A percentile compares a stretch with the other conserved stretches of the same genome.
Evolutionary conservation across 2,113 vertebrate genomes (phyloP).

Genomic region (Cyanoramphus novaezelandiae): DNA sequence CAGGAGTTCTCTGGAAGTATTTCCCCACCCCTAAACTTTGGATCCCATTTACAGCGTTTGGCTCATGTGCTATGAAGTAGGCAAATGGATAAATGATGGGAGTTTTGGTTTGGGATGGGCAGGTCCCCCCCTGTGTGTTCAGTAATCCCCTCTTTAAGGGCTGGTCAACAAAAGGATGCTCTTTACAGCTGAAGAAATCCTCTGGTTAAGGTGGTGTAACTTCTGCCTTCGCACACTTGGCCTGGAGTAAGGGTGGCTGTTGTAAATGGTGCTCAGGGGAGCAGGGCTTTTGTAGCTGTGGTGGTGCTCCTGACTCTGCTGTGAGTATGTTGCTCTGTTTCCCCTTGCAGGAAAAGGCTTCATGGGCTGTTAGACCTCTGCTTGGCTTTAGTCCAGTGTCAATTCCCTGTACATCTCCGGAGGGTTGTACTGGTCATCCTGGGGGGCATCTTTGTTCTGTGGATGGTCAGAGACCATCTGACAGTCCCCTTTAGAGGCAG

Average conservation of each 20-base stretch:
- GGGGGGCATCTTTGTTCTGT: not conserved
- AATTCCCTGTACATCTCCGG: rapidly evolving
- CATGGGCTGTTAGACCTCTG: not conserved
- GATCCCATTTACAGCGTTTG: not conserved
- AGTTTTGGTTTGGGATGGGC: not conserved
- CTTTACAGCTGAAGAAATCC: not conserved
- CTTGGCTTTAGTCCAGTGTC: not conserved
- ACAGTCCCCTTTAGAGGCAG: not conserved
- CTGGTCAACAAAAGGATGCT: not conserved
- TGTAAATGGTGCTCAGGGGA: not conserved
- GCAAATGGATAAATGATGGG: not conserved
- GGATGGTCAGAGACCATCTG: not conserved
- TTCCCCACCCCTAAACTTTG: not conserved
- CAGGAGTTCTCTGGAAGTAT: not conserved
- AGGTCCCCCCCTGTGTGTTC: rapidly evolving
- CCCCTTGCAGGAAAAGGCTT: rapidly evolving
- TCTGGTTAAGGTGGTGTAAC: rapidly evolving
- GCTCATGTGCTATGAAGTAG: not conserved
- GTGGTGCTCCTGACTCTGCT: not conserved
- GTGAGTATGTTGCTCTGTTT: not conserved
- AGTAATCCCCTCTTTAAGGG: not conserved
- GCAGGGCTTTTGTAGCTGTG: not conserved
- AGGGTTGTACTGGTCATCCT: not conserved
- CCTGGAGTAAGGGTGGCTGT: not conserved
- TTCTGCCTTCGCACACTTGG: not conserved